Evolutionary conservation across 2,113 vertebrate species (phyloP).

Genomic region (Chloropsis hardwickii): DNA sequence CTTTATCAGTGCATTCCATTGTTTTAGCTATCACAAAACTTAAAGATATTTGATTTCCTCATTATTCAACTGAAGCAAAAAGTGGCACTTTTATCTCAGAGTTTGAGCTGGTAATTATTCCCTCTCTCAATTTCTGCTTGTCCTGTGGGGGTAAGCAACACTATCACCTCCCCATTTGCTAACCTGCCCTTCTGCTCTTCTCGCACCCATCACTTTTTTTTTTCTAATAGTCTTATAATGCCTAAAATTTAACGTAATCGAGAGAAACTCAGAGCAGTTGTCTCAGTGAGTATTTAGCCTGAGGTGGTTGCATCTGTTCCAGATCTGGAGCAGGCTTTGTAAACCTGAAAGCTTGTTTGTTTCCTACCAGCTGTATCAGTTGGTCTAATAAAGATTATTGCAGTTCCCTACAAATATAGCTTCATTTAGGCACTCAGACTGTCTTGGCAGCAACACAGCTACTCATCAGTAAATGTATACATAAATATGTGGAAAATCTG

Average conservation of each 20-base stretch:
- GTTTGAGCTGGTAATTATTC: neutral
- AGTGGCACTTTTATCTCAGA: neutral
- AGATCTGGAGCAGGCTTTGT: neutral
- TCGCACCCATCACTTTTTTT: neutral
- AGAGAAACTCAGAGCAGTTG: neutral
- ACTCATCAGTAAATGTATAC: neutral
- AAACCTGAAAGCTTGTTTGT: neutral
- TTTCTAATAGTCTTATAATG: neutral
- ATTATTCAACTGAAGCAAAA: neutral
- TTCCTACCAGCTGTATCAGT: slow-evolving; percentile 37
- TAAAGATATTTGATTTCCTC: neutral
- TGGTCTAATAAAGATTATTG: slow-evolving; percentile 33
- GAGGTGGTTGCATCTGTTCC: neutral
- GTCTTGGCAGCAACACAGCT: neutral
- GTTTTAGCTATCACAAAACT: neutral
- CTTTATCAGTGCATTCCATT: neutral
- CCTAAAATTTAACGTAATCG: neutral
- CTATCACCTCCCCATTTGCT: neutral
- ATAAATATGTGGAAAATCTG: neutral
- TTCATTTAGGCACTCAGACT: slow-evolving; percentile 2
- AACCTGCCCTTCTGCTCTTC: neutral
- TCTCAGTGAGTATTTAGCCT: slow-evolving; percentile 4
- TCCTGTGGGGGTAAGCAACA: neutral
- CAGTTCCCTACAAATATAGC: neutral
- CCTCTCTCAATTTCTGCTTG: neutral